Conservation (phyloP, 1,140 invertebrate genomes). For the Nixonia krombeini region DNA sequence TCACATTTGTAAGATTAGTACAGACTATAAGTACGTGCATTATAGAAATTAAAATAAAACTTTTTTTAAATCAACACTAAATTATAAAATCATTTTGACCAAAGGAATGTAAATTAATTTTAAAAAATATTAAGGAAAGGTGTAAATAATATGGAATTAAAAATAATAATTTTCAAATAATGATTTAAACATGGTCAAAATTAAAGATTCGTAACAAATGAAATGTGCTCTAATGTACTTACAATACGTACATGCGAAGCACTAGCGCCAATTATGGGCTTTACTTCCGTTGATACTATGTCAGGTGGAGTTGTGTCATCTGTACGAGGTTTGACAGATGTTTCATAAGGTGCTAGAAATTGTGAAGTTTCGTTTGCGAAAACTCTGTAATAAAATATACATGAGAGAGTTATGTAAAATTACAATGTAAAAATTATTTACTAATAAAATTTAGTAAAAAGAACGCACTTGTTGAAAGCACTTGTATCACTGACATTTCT, state of each 20-base stretch:
- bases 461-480: constrained; percentile 84
- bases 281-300: constrained; percentile 57
- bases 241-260: constrained; percentile 72
- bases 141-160: constrained; percentile 8
- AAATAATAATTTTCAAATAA: constrained; percentile 3
- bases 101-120: too few relatives aligned
- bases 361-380: constrained; percentile 83
- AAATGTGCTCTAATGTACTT: constrained; percentile 71
- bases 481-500: constrained; percentile 91
- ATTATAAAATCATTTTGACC: too few relatives aligned
- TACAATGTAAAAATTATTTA: constrained; percentile 9
- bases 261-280: constrained; percentile 61
- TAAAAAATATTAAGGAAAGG: constrained; percentile 23
- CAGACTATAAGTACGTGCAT: too few relatives aligned
- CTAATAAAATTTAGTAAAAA: constrained; percentile 14
- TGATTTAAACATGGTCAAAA: constrained; percentile 1
- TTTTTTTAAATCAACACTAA: too few relatives aligned
- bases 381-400: constrained; percentile 71
- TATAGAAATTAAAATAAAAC: too few relatives aligned
- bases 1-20: not conserved
- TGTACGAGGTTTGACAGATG: constrained; percentile 74
- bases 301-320: constrained; percentile 63
- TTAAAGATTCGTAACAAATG: too few relatives aligned
- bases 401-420: constrained; percentile 6
- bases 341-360: constrained; percentile 83